Conservation (phyloP, 2,113 vertebrate genomes). For the Alectura lathami region DNA sequence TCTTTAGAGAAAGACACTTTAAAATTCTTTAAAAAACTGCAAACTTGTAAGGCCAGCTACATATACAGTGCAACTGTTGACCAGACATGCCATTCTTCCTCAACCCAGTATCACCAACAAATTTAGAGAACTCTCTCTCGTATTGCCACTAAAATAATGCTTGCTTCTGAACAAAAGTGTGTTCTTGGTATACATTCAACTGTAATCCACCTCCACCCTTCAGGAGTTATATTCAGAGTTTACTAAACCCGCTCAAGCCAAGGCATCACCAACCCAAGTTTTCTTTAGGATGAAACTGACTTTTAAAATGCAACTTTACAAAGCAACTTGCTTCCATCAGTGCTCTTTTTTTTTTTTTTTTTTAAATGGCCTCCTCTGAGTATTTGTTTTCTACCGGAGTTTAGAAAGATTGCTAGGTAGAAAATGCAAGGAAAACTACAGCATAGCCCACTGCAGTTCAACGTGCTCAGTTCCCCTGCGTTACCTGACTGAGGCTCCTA, state of each 20-base stretch:
- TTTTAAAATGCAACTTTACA: neutral
- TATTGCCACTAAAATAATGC: neutral
- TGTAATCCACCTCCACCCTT: neutral
- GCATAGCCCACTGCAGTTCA: conserved; percentile 13
- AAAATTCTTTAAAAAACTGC: neutral
- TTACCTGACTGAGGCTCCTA: neutral
- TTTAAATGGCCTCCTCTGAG: neutral
- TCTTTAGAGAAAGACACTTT: neutral
- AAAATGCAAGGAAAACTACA: neutral
- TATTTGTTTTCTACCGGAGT: neutral
- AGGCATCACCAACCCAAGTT: neutral
- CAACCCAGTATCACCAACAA: neutral
- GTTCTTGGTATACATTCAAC: neutral
- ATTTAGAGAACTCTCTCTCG: neutral
- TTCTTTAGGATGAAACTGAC: neutral
- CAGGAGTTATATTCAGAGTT: neutral
- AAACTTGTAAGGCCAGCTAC: neutral
- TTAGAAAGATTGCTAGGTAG: neutral
- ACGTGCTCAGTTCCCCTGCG: neutral
- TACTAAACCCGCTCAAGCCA: neutral
- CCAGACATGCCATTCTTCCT: neutral
- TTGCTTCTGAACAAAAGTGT: neutral
- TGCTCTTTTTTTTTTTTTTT: neutral
- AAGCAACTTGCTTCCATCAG: fast-evolving
- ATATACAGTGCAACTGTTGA: neutral